Percentiles rank a stretch among this genome's conserved stretches.
These are phyloP conservation scores for Zaprionus davidi DNA, from an alignment of 1,140 invertebrate genomes.

Conservation along the genomic window DNA sequence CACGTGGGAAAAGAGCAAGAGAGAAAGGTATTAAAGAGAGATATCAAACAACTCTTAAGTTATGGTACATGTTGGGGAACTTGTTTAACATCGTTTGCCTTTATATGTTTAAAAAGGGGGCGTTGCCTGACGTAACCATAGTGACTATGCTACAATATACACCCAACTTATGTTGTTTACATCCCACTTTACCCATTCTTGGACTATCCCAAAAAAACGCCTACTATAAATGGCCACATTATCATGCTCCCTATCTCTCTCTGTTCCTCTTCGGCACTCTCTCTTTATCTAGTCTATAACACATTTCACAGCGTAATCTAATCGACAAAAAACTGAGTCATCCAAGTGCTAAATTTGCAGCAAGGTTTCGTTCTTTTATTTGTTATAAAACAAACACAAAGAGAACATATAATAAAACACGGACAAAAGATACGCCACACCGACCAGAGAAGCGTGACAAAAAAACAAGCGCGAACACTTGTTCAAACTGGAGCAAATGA, in stretches of 20 bases:
- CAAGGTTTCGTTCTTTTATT: slow-evolving; percentile 61
- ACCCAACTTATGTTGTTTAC: slow-evolving; percentile 6
- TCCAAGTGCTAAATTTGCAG: slow-evolving; percentile 42
- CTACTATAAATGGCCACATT: slow-evolving; percentile 43
- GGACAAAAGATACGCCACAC: slow-evolving; percentile 36
- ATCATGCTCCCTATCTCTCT: slow-evolving; percentile 11
- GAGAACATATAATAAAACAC: slow-evolving; percentile 18
- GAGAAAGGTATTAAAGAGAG: slow-evolving; percentile 7
- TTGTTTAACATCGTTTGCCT: not conserved
- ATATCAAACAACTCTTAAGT: not conserved
- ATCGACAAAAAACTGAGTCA: slow-evolving; percentile 64
- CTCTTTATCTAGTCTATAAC: not conserved
- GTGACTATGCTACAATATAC: not conserved
- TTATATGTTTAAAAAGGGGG: not conserved
- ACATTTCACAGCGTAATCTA: slow-evolving; percentile 54
- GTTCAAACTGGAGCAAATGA: slow-evolving; percentile 56
- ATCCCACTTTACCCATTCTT: not conserved
- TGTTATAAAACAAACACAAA: slow-evolving; percentile 34
- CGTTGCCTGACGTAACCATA: not conserved
- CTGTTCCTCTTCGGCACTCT: not conserved
- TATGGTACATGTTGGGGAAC: not conserved
- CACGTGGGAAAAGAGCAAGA: not conserved
- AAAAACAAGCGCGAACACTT: slow-evolving; percentile 55
- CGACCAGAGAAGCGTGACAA: slow-evolving; percentile 66
- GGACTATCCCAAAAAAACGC: slow-evolving; percentile 35